Evolutionary conservation across 2,888 invertebrate genomes (phyloP).

Genomic region (Drepana falcataria): DNA sequence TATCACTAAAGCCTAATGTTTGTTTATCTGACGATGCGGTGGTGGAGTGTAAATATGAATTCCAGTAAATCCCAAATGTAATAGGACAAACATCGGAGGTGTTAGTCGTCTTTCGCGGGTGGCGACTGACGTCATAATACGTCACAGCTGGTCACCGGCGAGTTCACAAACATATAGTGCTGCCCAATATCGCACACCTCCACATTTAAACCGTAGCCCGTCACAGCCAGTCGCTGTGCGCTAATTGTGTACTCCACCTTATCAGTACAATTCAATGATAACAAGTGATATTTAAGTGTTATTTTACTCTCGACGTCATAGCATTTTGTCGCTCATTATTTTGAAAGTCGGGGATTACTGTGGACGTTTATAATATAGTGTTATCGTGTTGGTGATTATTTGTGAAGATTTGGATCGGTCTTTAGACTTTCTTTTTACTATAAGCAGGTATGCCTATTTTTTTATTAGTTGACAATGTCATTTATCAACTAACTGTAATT

Average conservation of each 20-base stretch:
- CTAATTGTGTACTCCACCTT: constrained; percentile 25
- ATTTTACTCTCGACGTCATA: constrained; percentile 28
- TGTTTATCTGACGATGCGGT: too few species aligned
- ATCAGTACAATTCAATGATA: constrained; percentile 55
- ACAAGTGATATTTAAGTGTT: constrained; percentile 37
- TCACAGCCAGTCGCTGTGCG: constrained; percentile 34
- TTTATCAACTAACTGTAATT: too few species aligned
- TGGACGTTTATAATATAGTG: constrained; percentile 6
- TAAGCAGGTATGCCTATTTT: neutral
- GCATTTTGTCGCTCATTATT: constrained; percentile 6
- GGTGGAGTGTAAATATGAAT: neutral
- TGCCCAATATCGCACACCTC: constrained; percentile 33
- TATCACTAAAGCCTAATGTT: too few species aligned
- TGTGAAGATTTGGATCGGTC: constrained; percentile 9
- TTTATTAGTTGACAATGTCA: too few species aligned
- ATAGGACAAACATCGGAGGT: neutral
- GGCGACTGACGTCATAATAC: neutral
- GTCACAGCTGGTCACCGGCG: constrained; percentile 3
- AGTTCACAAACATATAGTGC: constrained; percentile 32
- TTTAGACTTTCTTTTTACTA: constrained; percentile 7
- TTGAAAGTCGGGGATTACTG: constrained; percentile 6
- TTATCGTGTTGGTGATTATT: constrained; percentile 12
- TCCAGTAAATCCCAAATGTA: neutral
- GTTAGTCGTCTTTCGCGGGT: neutral
- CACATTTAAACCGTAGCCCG: constrained; percentile 48